These are phyloP conservation scores for Nyctibius bracteatus DNA, from an alignment of 2,113 vertebrate species.

Conservation along the genomic window DNA sequence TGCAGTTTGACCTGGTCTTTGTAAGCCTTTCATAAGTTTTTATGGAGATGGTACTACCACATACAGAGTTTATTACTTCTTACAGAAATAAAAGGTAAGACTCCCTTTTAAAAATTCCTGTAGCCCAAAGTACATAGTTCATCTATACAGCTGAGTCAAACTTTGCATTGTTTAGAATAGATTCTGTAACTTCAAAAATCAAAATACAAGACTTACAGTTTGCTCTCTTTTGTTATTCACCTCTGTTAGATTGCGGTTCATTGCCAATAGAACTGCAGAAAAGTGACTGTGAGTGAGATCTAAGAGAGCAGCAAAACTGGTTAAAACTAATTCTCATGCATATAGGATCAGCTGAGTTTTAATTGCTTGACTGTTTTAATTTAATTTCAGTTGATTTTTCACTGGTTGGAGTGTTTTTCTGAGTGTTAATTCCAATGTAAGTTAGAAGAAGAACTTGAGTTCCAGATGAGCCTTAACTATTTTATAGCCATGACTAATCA, in stretches of 20 bases:
- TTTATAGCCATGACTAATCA: conserved; percentile 63
- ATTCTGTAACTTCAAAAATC: neutral
- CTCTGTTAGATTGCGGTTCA: neutral
- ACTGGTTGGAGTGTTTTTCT: neutral
- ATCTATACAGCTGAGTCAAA: neutral
- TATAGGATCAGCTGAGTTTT: neutral
- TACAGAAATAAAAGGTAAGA: neutral
- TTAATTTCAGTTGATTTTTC: neutral
- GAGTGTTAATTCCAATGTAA: conserved; percentile 10
- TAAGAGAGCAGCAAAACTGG: neutral
- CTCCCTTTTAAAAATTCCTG: neutral
- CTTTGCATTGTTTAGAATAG: neutral
- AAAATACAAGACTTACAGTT: neutral
- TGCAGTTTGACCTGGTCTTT: neutral
- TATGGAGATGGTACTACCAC: neutral
- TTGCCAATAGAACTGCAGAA: neutral
- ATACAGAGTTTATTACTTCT: neutral
- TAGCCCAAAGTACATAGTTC: neutral
- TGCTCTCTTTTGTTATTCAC: neutral
- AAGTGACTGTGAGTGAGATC: neutral
- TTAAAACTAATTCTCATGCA: neutral
- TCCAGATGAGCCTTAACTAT: conserved; percentile 20
- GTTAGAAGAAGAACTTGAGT: conserved; percentile 1
- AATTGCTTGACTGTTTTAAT: neutral
- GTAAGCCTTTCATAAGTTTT: neutral